Evolutionary conservation across 2,797 vertebrate species (phyloP).

Genomic region (Pseudopleuronectes americanus): DNA sequence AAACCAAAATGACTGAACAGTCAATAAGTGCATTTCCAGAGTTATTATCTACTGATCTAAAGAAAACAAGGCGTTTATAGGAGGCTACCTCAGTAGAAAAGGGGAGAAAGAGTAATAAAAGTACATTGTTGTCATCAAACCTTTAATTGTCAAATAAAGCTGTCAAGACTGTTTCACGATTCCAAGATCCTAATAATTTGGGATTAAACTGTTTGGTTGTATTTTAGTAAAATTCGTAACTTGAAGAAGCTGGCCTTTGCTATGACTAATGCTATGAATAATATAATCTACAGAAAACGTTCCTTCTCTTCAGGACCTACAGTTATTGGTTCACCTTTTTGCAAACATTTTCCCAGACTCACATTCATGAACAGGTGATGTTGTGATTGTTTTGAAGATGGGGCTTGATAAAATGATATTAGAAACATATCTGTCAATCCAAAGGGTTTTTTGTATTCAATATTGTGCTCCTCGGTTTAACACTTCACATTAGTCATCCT

Average conservation of each 20-base stretch:
- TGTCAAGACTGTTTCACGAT: neutral
- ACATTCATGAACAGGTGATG: too few species aligned
- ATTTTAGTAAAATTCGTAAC: neutral
- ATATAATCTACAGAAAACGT: neutral
- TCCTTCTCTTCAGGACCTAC: neutral
- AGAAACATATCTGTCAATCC: neutral
- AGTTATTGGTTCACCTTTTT: neutral
- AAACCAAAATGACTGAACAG: too few species aligned
- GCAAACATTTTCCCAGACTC: neutral
- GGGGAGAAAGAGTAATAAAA: neutral
- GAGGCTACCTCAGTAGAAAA: neutral
- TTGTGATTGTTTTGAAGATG: neutral
- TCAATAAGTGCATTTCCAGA: too few species aligned
- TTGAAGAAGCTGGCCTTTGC: neutral
- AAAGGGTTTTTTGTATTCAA: neutral
- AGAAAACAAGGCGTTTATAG: too few species aligned
- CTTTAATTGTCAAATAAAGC: neutral
- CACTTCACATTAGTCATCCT: constrained; percentile 23
- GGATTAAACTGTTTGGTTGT: neutral
- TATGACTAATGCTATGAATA: neutral
- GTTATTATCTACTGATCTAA: too few species aligned
- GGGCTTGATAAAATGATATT: neutral
- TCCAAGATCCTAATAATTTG: neutral
- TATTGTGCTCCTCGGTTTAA: constrained; percentile 44
- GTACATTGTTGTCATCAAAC: neutral